Base-by-base conservation (phyloP, 2,888 invertebrate species). In the Aphidius colemani region DNA sequence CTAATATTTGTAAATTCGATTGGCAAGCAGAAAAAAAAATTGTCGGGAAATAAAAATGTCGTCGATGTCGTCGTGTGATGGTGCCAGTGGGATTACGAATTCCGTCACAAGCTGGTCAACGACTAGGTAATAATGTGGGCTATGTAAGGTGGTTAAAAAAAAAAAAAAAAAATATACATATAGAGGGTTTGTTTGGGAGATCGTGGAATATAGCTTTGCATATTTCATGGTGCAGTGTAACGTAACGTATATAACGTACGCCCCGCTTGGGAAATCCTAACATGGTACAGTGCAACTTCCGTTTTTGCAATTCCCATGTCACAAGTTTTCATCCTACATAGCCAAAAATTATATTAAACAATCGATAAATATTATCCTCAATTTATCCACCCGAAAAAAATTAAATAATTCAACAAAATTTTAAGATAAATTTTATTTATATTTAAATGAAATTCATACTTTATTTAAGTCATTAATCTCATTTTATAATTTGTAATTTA, bases 251-350 rank as follows among this genome's bases (percentile, higher is more conserved):
- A 30, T 30, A 76, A 78, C 74, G 74, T 75, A 80, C 74, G 71
- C 72, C 77, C 71, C 79, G 73, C 80, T 76, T 76, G 80, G 80
- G 78, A 80, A 79, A 80, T 80, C 75, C 74, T 75, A 76, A 76
- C 75, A 71, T 70, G 72, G 71, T 72, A 64, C 57, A 66, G 61
- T 65, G 67, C 68, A 69, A 72, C 72, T 70, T 73, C 71, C 68
- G 70, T 69, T 46, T 57, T 65, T 64, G 60, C 66, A 66, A 66
- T 66, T 67, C 62, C 49, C 57, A 58, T 51, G 51, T 51, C 51
- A 51, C 51, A 51, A 39, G 18, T 30, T 18, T n/a, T n/a, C 50
- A 39, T 39, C 6, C 1, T 10, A 18, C 39, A 51, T 5, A 51
- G 18, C 3, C 51, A 18, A 51, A 18, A n/a, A 39, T 51, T 51